Evolutionary conservation across 2,888 invertebrate genomes (phyloP).

Genomic region (Leptura quadrifasciata): DNA sequence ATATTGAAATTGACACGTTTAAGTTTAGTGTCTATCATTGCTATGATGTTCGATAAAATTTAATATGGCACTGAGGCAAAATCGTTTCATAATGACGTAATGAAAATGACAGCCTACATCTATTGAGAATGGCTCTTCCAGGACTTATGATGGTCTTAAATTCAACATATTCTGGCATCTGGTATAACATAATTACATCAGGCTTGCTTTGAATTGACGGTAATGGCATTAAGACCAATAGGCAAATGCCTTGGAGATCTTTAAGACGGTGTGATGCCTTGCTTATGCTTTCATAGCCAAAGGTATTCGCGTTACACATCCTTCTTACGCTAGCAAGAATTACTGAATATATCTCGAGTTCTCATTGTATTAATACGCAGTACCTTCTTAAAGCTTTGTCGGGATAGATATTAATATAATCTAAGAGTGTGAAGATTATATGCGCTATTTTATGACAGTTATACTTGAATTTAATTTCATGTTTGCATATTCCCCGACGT

Average conservation of each 20-base stretch:
- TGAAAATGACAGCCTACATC: conserved; percentile 59
- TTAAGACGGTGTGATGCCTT: conserved; percentile 31
- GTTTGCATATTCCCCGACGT: no score
- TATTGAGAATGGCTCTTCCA: conserved; percentile 42
- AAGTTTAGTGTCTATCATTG: conserved; percentile 41
- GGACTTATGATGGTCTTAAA: conserved; percentile 58
- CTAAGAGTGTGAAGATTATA: conserved; percentile 10
- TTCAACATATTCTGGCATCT: conserved; percentile 59
- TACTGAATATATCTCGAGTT: conserved; percentile 7
- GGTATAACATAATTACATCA: conserved; percentile 61
- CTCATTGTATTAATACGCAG: conserved; percentile 22
- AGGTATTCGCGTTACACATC: conserved; percentile 5
- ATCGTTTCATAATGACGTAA: conserved; percentile 58
- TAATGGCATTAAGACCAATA: conserved; percentile 65
- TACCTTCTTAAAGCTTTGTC: background rate
- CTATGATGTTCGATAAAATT: conserved; percentile 59
- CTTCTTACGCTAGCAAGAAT: background rate
- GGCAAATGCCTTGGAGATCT: conserved; percentile 58
- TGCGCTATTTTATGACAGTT: conserved; percentile 1
- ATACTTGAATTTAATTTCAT: background rate
- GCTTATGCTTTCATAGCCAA: conserved; percentile 32
- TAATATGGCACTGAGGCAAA: conserved; percentile 59
- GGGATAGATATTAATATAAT: background rate
- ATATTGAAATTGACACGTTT: conserved; percentile 40
- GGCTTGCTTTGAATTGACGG: conserved; percentile 57